These are phyloP conservation scores for Trissoscelio sp. DNA, from an alignment of 2,888 invertebrate genomes.

Conservation along the genomic window DNA sequence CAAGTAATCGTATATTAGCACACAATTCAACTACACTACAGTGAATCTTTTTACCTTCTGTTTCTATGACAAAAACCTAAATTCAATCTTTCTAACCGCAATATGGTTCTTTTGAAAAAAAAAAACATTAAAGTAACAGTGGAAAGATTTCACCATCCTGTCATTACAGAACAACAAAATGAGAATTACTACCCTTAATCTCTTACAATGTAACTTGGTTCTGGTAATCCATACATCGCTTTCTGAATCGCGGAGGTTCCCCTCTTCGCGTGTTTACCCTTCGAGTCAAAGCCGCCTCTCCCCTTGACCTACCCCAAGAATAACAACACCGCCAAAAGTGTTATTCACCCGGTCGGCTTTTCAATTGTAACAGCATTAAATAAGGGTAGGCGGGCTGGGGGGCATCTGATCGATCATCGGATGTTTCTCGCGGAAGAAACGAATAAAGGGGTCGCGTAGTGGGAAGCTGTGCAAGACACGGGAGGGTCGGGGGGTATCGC, in stretches of 20 bases:
- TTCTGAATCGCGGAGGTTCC: background rate
- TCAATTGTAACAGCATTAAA: slow-evolving; percentile 28
- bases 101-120: no score
- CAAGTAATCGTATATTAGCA: no score
- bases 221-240: background rate
- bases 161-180: no score
- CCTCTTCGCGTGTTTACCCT: slow-evolving; percentile 1
- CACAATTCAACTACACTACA: no score
- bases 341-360: slow-evolving; percentile 35
- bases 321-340: slow-evolving; percentile 23
- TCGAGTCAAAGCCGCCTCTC: slow-evolving; percentile 4
- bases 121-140: no score
- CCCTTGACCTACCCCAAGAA: slow-evolving; percentile 44
- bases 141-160: no score
- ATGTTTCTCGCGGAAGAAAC: slow-evolving; percentile 44
- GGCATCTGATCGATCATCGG: slow-evolving; percentile 42
- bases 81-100: no score
- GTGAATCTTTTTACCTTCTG: no score
- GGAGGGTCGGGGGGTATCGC: slow-evolving; percentile 50
- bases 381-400: background rate
- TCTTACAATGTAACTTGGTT: no score
- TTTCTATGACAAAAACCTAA: no score
- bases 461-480: slow-evolving; percentile 24
- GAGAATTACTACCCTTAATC: no score
- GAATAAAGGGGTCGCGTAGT: slow-evolving; percentile 36